These are phyloP conservation scores for Eupsittula cactorum DNA, from an alignment of 2,113 vertebrate species.

Conservation along the genomic window DNA sequence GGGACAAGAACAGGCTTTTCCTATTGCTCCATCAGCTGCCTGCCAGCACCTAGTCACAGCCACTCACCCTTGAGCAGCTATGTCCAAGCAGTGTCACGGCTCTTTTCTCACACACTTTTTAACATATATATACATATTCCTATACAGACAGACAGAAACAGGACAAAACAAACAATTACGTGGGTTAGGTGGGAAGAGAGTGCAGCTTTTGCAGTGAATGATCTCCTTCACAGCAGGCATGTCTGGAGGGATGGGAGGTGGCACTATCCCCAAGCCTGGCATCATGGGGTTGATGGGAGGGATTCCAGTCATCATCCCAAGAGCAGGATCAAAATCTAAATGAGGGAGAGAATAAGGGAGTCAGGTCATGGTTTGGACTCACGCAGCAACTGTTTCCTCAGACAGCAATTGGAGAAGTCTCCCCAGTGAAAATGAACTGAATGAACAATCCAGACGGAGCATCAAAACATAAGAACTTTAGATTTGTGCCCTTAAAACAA, in stretches of 20 bases:
- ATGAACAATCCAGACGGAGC: neutral
- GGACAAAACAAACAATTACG: slow-evolving; percentile 76
- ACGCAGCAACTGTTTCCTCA: no score
- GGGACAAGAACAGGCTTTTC: neutral
- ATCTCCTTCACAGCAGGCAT: slow-evolving; percentile 92
- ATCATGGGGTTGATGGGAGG: slow-evolving; percentile 93
- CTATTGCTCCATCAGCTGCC: neutral
- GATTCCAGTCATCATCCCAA: slow-evolving; percentile 93
- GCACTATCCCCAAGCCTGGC: slow-evolving; percentile 90
- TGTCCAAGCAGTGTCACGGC: neutral
- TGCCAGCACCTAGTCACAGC: neutral
- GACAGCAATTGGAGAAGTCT: neutral
- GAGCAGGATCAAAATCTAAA: slow-evolving; percentile 90
- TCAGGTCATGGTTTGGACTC: neutral
- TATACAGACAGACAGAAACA: neutral
- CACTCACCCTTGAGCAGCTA: neutral
- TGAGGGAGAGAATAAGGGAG: neutral
- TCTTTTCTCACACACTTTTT: neutral
- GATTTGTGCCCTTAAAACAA: neutral
- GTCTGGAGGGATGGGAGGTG: slow-evolving; percentile 86
- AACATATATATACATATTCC: neutral
- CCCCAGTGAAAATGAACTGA: neutral
- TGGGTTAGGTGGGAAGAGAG: slow-evolving; percentile 94
- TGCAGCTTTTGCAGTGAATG: slow-evolving; percentile 97
- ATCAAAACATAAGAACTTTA: neutral